Evolutionary conservation across 2,888 invertebrate species (phyloP).

Genomic region (Galeruca laticollis): DNA sequence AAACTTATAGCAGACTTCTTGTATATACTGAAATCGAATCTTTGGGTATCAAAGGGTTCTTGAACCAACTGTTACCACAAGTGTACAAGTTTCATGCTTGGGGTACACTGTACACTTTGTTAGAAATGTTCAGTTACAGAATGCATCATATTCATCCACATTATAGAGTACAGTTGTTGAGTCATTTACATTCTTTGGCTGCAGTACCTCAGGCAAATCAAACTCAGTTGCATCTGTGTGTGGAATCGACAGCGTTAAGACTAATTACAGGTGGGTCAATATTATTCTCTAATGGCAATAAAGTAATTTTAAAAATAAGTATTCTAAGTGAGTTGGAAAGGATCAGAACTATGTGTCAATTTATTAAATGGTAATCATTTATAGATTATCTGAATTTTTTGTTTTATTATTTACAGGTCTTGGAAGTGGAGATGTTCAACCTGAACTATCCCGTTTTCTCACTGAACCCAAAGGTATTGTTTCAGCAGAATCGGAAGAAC

Average conservation of each 20-base stretch:
- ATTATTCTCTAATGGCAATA: no score
- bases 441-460: constrained; percentile 91
- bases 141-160: constrained; percentile 97
- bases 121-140: constrained; percentile 97
- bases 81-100: constrained; percentile 88
- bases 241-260: constrained; percentile 65
- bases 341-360: no score
- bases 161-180: constrained; percentile 91
- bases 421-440: constrained; percentile 95
- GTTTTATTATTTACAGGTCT: constrained; percentile 70
- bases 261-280: constrained; percentile 60
- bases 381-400: no score
- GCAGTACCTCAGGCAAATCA: constrained; percentile 95
- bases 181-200: constrained; percentile 91
- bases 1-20: constrained; percentile 92
- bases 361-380: no score
- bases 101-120: constrained; percentile 93
- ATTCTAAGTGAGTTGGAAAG: no score
- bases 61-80: constrained; percentile 91
- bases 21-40: constrained; percentile 98
- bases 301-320: no score
- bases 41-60: constrained; percentile 95
- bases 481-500: constrained; percentile 94
- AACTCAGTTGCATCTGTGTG: constrained; percentile 91
- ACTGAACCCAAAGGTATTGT: constrained; percentile 92